Percentiles rank a stretch among this genome's conserved stretches.
These are phyloP conservation scores for Pterophyllum scalare DNA, from an alignment of 2,113 vertebrate genomes.

Conservation along the genomic window DNA sequence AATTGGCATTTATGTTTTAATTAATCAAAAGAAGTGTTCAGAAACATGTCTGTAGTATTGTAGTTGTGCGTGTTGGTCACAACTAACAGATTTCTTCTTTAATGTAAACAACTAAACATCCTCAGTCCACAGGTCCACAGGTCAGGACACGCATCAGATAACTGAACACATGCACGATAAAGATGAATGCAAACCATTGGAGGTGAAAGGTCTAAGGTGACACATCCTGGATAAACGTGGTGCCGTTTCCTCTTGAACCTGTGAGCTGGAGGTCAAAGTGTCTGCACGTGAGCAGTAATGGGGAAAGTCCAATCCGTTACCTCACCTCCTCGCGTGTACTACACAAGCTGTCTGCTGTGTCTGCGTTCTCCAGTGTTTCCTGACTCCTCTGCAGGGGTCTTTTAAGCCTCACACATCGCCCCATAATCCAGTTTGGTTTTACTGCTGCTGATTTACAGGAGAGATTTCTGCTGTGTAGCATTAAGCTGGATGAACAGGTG, in stretches of 20 bases:
- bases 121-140: background rate
- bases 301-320: background rate
- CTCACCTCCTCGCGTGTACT: background rate
- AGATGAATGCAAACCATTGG: too few relatives aligned
- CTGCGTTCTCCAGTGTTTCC: background rate
- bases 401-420: background rate
- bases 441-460: background rate
- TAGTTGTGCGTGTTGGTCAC: background rate
- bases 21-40: background rate
- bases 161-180: background rate
- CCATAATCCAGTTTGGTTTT: background rate
- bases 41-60: background rate
- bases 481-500: background rate
- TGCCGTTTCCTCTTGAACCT: background rate
- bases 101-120: too few relatives aligned
- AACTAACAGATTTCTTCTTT: too few relatives aligned
- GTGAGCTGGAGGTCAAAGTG: background rate
- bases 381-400: background rate
- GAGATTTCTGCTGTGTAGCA: background rate
- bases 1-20: background rate
- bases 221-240: background rate
- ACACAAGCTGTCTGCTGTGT: background rate
- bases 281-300: accelerated
- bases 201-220: background rate
- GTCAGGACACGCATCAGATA: background rate